Base-by-base conservation (phyloP, 2,888 invertebrate genomes). In the Nasonia oneida region DNA sequence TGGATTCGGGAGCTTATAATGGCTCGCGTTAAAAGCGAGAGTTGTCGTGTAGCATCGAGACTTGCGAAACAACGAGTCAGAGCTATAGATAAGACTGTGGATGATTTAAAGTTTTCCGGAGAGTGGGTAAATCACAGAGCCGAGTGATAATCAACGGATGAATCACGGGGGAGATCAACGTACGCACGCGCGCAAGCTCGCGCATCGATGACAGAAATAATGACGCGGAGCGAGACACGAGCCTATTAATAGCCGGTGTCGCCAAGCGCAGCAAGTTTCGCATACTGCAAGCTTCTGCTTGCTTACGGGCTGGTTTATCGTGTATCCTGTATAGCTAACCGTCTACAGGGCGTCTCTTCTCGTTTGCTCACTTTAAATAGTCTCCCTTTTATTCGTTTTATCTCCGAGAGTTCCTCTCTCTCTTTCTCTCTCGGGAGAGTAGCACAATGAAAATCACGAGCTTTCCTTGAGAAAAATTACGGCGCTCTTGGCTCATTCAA, bases 141-240 rank as follows among this genome's bases (percentile, higher is more conserved):
- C 53, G 53, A 15, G 3, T 53, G 53, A 53, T 53, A 53, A 53
- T 53, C 18, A 4, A 18, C 18, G 18, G 1, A 18, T 53, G 53
- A 53, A 53, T 53, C 15, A 15, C 18, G 37, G 6, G 12, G 12
- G 12, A 47, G 10, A 47, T 12, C 47, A 47, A 47, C 12, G 47
- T 12, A 47, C 47, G 53, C 53, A 18, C 4, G 18, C 53, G 53
- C 53, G 53, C 53, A 53, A 61, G 61, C 61, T 61, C 23, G 61
- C 23, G 61, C 47, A 12, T 61, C 61, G 61, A 61, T 61, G 61
- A 61, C 61, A 61, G 23, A 61, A 61, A 61, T 61, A 61, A 61
- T 61, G 23, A 61, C 23, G 61, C 23, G 61, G 57, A 57, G 18
- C 18, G 1, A 23, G 23, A 15, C 61, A 2, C 10, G 61, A 23